phyloP scores from a whole-genome alignment of 2,888 invertebrate species.

The Hololepta plana region DNA sequence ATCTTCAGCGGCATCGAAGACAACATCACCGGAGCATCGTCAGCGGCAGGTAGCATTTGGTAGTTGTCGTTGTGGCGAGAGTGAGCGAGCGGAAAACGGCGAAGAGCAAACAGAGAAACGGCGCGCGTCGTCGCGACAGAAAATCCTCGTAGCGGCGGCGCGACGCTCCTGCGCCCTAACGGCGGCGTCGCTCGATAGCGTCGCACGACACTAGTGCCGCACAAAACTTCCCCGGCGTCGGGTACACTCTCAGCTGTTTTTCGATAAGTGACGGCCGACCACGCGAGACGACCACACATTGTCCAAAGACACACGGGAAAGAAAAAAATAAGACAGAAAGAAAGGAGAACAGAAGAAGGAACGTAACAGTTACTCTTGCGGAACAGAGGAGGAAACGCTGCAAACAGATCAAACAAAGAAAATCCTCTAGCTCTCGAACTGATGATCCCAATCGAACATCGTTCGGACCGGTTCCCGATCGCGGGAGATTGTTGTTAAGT shows the following conservation, averaged over 20 bases:
- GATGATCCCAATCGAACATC: no score
- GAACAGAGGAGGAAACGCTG: no score
- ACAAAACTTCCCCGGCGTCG: constrained; percentile 26
- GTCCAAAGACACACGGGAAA: constrained; percentile 5
- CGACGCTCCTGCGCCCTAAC: constrained; percentile 23
- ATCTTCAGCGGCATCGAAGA: no score
- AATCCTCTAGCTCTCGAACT: no score
- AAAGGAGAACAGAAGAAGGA: no score
- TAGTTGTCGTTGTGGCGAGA: no score
- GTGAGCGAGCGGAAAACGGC: constrained; percentile 1
- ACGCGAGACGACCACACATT: constrained; percentile 8
- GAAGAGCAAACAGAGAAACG: constrained; percentile 1
- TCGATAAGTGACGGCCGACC: constrained; percentile 11
- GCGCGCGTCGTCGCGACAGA: background rate
- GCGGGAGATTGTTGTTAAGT: no score
- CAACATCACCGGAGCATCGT: no score
- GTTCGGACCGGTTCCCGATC: no score
- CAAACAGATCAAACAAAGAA: no score
- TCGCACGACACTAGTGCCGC: constrained; percentile 25
- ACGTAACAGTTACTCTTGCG: no score
- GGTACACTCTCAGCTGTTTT: constrained; percentile 23
- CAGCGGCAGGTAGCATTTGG: no score
- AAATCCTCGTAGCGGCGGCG: constrained; percentile 7
- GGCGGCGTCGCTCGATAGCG: constrained; percentile 27
- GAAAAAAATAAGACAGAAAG: constrained; percentile 6